These are phyloP conservation scores for Picathartes gymnocephalus DNA, from an alignment of 2,113 vertebrate species.

Conservation along the genomic window DNA sequence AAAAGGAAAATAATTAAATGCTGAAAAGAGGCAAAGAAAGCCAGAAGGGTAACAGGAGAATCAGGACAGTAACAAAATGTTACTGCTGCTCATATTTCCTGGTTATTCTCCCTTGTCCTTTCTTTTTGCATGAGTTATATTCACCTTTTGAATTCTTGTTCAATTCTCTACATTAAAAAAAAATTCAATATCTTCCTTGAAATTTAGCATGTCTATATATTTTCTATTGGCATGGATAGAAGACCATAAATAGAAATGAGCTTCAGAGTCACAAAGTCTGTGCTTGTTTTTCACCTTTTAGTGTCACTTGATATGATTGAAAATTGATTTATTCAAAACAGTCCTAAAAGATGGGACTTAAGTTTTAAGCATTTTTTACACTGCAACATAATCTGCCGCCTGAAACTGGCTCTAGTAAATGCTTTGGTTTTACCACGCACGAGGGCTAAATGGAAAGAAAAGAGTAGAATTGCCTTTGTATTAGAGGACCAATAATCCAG, in stretches of 20 bases:
- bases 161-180: not conserved
- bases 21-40: not conserved
- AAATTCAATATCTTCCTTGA: not conserved
- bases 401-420: not conserved
- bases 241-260: not conserved
- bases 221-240: not conserved
- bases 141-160: not conserved
- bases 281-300: not conserved
- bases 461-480: not conserved
- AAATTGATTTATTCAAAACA: not conserved
- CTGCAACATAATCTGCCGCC: not conserved
- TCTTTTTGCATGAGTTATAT: not conserved
- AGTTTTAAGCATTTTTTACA: not conserved
- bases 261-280: not conserved
- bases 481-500: not conserved
- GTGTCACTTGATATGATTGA: not conserved
- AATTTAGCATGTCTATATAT: not conserved
- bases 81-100: not conserved
- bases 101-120: not conserved
- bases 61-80: not conserved
- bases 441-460: not conserved
- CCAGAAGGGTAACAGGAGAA: not conserved
- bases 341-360: not conserved
- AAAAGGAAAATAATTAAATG: not conserved
- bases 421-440: not conserved